Evolutionary conservation across 2,888 invertebrate species (phyloP), one percentile per base, ranked within the genome.

Genomic region (Cinara cedri): DNA sequence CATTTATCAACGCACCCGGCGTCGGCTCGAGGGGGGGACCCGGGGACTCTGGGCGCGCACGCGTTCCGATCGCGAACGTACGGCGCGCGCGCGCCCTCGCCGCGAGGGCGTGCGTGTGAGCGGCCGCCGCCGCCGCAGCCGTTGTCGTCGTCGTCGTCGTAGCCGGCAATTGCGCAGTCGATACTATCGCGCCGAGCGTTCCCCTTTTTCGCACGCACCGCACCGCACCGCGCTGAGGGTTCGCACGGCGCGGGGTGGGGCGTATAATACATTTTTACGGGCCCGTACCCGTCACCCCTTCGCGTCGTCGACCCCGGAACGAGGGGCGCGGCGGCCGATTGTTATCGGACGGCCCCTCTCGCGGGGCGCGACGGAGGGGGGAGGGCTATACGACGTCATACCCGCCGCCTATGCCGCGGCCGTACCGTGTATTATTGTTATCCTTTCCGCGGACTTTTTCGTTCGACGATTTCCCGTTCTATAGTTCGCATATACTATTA

Each of bases 151-250:
- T 26, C 11, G 72, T 60, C 42, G 51, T 74, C 42, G 63, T 9
- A 65, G 46, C 76, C 66, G 57, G 76, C 76, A 68, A 76, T 76
- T 68, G 76, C 76, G 76, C 76, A 76, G 76, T 76, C 76, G 76
- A 76, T 76, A 68, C 54, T 24, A 54, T 75, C 63, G 51, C 19
- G 49, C 46, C 70, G 54, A 44, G 11, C 60, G 72, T 51, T 51
- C 42, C 76, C 76, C 55, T 57, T 57, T 76, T 76, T 44, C 21
- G 74, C 21, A 16, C 19, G 54, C 49, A 34, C 74, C 46, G 46
- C n/a, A 14, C 49, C n/a, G 3, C 49, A 9, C 8, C 0, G 42
- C 19, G 42, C 19, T 14, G 10, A 24, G 60, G 19, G 21, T 34
- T 14, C 54, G 34, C 26, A 14, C 21, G 55, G n/a, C 13, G 3